These are phyloP conservation scores for Atopsyche davidsoni DNA, from an alignment of 1,140 invertebrate species.

Conservation along the genomic window DNA sequence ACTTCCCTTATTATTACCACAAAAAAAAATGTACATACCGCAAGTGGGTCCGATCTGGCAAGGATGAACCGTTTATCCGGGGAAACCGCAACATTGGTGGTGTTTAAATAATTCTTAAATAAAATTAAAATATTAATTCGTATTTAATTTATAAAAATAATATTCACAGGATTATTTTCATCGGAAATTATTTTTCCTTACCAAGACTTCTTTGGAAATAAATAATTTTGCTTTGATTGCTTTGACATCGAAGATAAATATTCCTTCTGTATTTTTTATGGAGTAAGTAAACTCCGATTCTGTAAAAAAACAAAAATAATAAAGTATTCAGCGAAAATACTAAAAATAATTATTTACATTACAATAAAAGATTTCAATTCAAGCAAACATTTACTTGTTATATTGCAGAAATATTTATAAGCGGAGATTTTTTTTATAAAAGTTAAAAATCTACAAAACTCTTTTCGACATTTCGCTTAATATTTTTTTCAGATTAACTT, in stretches of 20 bases:
- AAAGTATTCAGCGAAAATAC: too few species aligned
- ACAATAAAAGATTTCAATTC: too few species aligned
- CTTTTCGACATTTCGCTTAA: too few species aligned
- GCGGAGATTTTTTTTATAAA: too few species aligned
- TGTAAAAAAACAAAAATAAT: slow-evolving; percentile 11
- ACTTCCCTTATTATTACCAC: too few species aligned
- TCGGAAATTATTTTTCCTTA: slow-evolving; percentile 5
- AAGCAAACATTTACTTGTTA: too few species aligned
- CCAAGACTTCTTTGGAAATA: slow-evolving; percentile 11
- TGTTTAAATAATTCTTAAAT: slow-evolving; percentile 25
- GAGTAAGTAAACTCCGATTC: slow-evolving; percentile 17
- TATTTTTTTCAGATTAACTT: too few species aligned
- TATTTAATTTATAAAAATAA: not conserved
- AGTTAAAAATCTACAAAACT: too few species aligned
- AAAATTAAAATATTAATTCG: slow-evolving; percentile 5
- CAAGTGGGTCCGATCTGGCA: slow-evolving; percentile 24
- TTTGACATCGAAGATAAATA: slow-evolving; percentile 13
- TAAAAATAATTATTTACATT: too few species aligned
- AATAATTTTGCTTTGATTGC: not conserved
- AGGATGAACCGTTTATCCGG: slow-evolving; percentile 22
- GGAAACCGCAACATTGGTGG: slow-evolving; percentile 22
- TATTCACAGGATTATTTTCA: not conserved
- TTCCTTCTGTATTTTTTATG: slow-evolving; percentile 2
- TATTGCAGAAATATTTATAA: too few species aligned
- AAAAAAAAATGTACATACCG: slow-evolving; percentile 10